Evolutionary conservation across 2,888 invertebrate species (phyloP), one percentile per base, ranked within the genome.

Genomic region (Stegana nigrithorax): DNA sequence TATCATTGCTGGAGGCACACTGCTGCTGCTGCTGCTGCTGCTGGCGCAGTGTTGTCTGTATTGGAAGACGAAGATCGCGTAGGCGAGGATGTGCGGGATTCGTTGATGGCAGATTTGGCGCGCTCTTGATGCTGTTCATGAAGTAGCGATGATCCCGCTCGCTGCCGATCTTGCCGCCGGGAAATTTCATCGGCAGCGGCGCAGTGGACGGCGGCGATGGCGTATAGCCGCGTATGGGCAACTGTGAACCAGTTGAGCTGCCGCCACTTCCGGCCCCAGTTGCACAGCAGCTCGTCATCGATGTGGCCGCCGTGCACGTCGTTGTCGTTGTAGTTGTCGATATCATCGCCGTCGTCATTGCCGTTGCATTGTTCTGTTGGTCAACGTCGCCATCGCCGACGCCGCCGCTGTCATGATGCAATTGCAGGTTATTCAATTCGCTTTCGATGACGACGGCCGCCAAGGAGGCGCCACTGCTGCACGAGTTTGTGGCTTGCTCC

Each of bases 121-220:
- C 92, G 83, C 93, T 93, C 75, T 91, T 90, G 65, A 93, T 93
- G 80, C 93, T 93, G 83, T 91, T 92, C 91, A 92, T 91, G 67
- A 90, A 88, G 61, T 79, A 81, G 4, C 80, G 78, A n/a, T n/a
- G n/a, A 27, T 60, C 60, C 8, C 51, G 51, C 3, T 50, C 50
- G 8, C 79, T 78, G 66, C 91, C 91, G 64, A 86, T 86, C 73
- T 92, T 92, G 23, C 80, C 53, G 62, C 88, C 88, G 71, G 90
- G 91, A 85, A 93, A 94, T 84, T 94, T 94, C 66, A 92, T 90
- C 2, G 94, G 93, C 72, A 94, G 86, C 21, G 94, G 94, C 1
- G 93, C 93, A 19, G 93, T 94, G 64, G 94, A 93, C 62, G 94
- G 94, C 53, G 94, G 93, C 44, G 93, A 93, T 10, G 93, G 92